Conservation (phyloP, 2,797 vertebrate species). For the Liasis olivaceus region DNA sequence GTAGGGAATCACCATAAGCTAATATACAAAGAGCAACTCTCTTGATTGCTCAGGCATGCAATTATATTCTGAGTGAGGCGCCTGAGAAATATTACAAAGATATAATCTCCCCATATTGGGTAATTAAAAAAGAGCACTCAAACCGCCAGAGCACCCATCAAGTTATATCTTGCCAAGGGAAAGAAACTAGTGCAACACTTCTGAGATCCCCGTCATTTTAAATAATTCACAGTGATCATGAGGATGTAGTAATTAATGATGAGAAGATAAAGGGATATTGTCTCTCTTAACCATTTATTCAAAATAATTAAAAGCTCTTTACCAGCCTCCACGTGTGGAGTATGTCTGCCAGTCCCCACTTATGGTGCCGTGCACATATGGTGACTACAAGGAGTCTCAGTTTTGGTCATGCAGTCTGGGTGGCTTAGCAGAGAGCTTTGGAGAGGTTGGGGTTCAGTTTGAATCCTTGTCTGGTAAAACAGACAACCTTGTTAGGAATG, state of each 20-base stretch:
- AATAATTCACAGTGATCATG: constrained; percentile 16
- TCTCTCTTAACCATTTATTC: constrained; percentile 10
- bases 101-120: constrained; percentile 41
- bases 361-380: background rate
- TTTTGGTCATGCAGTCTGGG: background rate
- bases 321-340: constrained; percentile 3
- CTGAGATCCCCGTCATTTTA: background rate
- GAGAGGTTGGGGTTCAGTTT: background rate
- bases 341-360: background rate
- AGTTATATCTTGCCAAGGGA: constrained; percentile 1
- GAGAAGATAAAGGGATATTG: constrained; percentile 23
- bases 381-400: background rate
- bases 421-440: background rate
- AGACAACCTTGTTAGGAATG: background rate
- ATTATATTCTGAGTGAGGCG: constrained; percentile 30
- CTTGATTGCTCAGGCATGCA: constrained; percentile 35
- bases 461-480: background rate
- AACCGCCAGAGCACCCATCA: constrained; percentile 14
- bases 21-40: background rate
- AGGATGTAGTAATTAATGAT: constrained; percentile 38
- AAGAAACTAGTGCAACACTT: background rate
- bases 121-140: constrained; percentile 18
- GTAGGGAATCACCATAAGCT: constrained; percentile 1
- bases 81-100: constrained; percentile 28
- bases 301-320: constrained; percentile 38